These are phyloP conservation scores for Anas bahamensis DNA, from an alignment of 2,797 vertebrate genomes.

Conservation along the genomic window DNA sequence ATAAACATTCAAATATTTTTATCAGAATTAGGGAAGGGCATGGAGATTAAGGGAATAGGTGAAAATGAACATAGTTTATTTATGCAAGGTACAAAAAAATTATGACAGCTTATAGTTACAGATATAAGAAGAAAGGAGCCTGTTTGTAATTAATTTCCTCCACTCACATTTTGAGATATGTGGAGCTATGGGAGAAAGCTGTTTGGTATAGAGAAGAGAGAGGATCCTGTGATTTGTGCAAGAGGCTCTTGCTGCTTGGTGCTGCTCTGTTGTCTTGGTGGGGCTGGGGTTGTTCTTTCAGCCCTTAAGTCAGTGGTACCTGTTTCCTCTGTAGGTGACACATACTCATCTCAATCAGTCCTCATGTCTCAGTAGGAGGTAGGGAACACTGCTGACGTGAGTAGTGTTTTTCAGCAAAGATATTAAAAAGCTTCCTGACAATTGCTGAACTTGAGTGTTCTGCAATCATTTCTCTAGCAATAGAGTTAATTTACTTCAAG, in stretches of 20 bases:
- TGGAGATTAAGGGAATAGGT: neutral
- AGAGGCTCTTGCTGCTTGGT: neutral
- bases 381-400: neutral
- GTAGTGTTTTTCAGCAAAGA: neutral
- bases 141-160: neutral
- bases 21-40: neutral
- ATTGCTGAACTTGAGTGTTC: slow-evolving; percentile 29
- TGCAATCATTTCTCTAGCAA: neutral
- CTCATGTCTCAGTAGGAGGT: neutral
- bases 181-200: neutral
- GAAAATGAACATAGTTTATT: neutral
- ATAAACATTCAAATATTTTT: neutral
- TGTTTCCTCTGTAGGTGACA: neutral
- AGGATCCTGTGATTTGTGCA: neutral
- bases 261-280: fast-evolving
- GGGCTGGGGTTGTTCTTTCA: neutral
- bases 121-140: neutral
- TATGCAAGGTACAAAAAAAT: neutral
- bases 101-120: neutral
- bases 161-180: neutral
- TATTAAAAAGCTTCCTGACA: slow-evolving; percentile 7
- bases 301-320: neutral
- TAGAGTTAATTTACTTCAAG: neutral
- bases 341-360: neutral
- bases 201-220: neutral